Conservation (phyloP, 2,797 vertebrate genomes). For the Tachyglossus aculeatus region DNA sequence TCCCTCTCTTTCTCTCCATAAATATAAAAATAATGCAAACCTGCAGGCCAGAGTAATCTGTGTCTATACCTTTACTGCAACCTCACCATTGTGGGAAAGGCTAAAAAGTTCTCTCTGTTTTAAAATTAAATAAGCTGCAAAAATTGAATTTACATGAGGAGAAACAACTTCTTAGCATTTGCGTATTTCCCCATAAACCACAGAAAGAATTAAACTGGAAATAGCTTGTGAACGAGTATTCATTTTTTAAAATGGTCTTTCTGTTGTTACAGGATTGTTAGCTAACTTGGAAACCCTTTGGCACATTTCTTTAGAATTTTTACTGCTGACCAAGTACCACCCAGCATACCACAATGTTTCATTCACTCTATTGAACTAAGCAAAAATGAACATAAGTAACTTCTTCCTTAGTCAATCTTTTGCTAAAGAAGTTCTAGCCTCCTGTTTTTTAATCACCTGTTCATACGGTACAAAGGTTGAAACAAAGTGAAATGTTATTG, state of each 20-base stretch:
- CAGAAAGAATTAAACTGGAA: no score
- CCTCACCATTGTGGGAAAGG: neutral
- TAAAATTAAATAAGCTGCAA: slow-evolving; percentile 44
- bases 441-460: slow-evolving; percentile 48
- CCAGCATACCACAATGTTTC: slow-evolving; percentile 32
- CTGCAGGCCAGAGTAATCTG: no score
- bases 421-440: slow-evolving; percentile 69
- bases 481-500: slow-evolving; percentile 57
- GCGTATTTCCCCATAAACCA: no score
- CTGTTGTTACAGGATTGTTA: no score
- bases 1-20: no score
- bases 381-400: slow-evolving; percentile 60
- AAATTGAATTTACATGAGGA: slow-evolving; percentile 9
- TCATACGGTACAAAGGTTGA: slow-evolving; percentile 78
- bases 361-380: slow-evolving; percentile 61
- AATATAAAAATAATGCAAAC: no score
- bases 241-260: no score
- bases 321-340: slow-evolving; percentile 40
- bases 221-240: no score
- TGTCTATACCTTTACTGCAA: slow-evolving; percentile 30
- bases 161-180: slow-evolving; percentile 24
- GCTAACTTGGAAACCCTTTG: no score
- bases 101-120: neutral
- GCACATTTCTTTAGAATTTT: no score
- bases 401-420: slow-evolving; percentile 79